Evolutionary conservation across 2,113 vertebrate genomes (phyloP).

Genomic region (Malurus melanocephalus): DNA sequence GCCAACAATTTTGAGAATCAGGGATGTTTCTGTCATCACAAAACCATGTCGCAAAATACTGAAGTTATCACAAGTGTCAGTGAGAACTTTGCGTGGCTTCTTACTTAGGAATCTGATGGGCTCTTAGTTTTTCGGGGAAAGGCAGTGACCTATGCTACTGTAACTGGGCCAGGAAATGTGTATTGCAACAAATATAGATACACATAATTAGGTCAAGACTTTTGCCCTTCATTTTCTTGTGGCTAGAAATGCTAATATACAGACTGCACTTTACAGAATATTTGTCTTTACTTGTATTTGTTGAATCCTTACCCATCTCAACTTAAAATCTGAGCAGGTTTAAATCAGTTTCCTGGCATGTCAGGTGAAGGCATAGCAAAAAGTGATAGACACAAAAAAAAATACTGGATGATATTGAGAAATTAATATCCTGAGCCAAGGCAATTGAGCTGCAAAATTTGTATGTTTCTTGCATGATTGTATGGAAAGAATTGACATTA

Average conservation of each 20-base stretch:
- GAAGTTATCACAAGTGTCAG: background rate
- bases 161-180: background rate
- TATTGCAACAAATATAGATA: background rate
- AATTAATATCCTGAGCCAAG: background rate
- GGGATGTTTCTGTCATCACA: background rate
- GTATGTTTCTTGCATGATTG: background rate
- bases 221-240: background rate
- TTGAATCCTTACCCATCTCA: background rate
- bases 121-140: background rate
- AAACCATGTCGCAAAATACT: background rate
- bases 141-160: background rate
- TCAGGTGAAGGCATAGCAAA: background rate
- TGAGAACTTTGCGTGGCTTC: background rate
- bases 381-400: background rate
- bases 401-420: background rate
- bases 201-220: background rate
- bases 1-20: background rate
- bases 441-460: background rate
- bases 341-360: background rate
- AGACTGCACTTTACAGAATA: background rate
- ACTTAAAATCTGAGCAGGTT: background rate
- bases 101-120: background rate
- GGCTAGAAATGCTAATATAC: background rate
- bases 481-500: background rate
- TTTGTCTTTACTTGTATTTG: background rate